These are phyloP conservation scores for Drosophila pruinosa DNA, from an alignment of 1,140 invertebrate genomes.

Conservation along the genomic window DNA sequence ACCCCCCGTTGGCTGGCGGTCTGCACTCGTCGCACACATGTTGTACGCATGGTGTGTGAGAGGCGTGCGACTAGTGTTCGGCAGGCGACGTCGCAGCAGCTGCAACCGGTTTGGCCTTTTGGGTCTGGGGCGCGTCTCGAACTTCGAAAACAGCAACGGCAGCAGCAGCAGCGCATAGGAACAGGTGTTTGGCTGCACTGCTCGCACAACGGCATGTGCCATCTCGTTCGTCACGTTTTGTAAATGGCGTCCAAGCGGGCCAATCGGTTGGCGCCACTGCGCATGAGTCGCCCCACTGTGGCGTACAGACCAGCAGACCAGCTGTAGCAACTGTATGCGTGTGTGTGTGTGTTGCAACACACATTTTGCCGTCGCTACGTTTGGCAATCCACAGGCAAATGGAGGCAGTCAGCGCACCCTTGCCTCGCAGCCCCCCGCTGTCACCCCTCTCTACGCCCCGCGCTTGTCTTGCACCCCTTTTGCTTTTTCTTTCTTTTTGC, in stretches of 20 bases:
- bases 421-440: background rate
- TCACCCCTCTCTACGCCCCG: background rate
- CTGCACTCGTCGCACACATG: conserved; percentile 1
- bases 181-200: conserved; percentile 73
- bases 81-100: conserved; percentile 23
- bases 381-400: conserved; percentile 62
- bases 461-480: background rate
- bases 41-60: background rate
- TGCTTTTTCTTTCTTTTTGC: conserved; percentile 5
- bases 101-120: conserved; percentile 62
- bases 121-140: conserved; percentile 25
- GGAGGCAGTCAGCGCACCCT: conserved; percentile 52
- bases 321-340: background rate
- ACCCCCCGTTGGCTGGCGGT: conserved; percentile 55
- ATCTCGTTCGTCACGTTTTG: conserved; percentile 52
- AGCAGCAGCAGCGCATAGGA: conserved; percentile 34
- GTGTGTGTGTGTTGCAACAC: background rate
- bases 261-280: conserved; percentile 72
- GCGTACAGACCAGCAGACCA: background rate
- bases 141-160: conserved; percentile 28
- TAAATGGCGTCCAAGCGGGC: conserved; percentile 82
- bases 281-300: conserved; percentile 63
- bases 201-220: conserved; percentile 40
- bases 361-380: conserved; percentile 51
- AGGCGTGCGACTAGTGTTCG: conserved; percentile 35